Evolutionary conservation across 1,140 invertebrate genomes (phyloP).

Genomic region (Drosophila arizonae): DNA sequence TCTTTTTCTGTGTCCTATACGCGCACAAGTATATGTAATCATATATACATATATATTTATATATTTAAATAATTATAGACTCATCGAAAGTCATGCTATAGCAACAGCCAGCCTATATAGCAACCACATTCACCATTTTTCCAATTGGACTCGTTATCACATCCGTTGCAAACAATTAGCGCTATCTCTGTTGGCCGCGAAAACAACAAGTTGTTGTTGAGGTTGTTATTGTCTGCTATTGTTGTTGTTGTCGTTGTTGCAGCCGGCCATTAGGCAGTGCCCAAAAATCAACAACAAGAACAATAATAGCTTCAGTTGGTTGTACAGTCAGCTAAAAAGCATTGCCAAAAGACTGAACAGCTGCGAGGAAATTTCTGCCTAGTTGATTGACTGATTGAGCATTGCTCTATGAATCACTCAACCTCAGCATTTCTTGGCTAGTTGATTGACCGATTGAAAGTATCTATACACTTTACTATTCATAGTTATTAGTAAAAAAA

Average conservation of each 20-base stretch:
- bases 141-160: constrained; percentile 59
- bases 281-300: constrained; percentile 7
- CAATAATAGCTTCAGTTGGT: constrained; percentile 19
- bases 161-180: constrained; percentile 68
- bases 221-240: constrained; percentile 42
- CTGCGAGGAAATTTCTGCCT: background rate
- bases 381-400: too few species aligned
- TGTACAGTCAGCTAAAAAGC: constrained; percentile 54
- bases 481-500: too few species aligned
- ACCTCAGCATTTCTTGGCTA: too few species aligned
- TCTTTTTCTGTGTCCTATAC: constrained; percentile 19
- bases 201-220: constrained; percentile 50
- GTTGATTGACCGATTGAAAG: too few species aligned
- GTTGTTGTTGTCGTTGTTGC: constrained; percentile 8
- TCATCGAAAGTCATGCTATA: constrained; percentile 37
- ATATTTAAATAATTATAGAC: constrained; percentile 19
- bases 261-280: constrained; percentile 27
- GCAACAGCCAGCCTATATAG: constrained; percentile 12
- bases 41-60: constrained; percentile 16
- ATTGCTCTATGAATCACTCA: too few species aligned
- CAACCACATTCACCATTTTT: constrained; percentile 40
- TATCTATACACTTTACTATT: too few species aligned
- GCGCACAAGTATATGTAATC: too few species aligned
- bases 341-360: constrained; percentile 22
- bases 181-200: constrained; percentile 65